Conservation (phyloP, 64 coral and sea anemone genomes). For the Pachyseris speciosa region DNA sequence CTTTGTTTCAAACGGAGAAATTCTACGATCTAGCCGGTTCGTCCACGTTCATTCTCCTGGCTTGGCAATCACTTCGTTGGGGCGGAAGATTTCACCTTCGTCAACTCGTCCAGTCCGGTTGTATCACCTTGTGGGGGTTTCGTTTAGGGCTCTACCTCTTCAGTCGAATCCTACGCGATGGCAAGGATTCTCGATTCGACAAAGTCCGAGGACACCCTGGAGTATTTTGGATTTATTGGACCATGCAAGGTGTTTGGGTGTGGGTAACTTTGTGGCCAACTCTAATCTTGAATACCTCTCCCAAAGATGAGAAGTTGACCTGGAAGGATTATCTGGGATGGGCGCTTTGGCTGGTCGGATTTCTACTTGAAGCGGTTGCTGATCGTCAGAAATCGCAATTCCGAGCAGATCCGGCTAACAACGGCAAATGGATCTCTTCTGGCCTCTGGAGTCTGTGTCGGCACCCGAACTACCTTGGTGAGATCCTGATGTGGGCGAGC, state of each 20-base stretch:
- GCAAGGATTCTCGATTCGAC: slow-evolving; percentile 81
- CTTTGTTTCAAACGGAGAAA: slow-evolving; percentile 84
- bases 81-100: slow-evolving; percentile 56
- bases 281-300: slow-evolving; percentile 77
- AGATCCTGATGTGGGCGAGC: slow-evolving; percentile 90
- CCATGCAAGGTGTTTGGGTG: slow-evolving; percentile 87
- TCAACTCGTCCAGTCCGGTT: slow-evolving; percentile 83
- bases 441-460: slow-evolving; percentile 91
- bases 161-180: slow-evolving; percentile 71
- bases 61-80: slow-evolving; percentile 73
- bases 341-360: slow-evolving; percentile 78
- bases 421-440: slow-evolving; percentile 91
- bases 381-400: slow-evolving; percentile 94
- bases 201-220: slow-evolving; percentile 81
- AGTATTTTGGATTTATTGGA: slow-evolving; percentile 84
- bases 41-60: slow-evolving; percentile 81
- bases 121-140: slow-evolving; percentile 86
- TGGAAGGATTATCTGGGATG: slow-evolving; percentile 97
- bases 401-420: slow-evolving; percentile 72
- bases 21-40: slow-evolving; percentile 92
- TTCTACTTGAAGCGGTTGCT: slow-evolving; percentile 73
- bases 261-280: slow-evolving; percentile 83
- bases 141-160: slow-evolving; percentile 88
- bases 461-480: slow-evolving; percentile 96
- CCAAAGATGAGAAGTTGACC: slow-evolving; percentile 64